Conservation (phyloP, 2,113 vertebrate species). For the Nothobranchius furzeri region DNA sequence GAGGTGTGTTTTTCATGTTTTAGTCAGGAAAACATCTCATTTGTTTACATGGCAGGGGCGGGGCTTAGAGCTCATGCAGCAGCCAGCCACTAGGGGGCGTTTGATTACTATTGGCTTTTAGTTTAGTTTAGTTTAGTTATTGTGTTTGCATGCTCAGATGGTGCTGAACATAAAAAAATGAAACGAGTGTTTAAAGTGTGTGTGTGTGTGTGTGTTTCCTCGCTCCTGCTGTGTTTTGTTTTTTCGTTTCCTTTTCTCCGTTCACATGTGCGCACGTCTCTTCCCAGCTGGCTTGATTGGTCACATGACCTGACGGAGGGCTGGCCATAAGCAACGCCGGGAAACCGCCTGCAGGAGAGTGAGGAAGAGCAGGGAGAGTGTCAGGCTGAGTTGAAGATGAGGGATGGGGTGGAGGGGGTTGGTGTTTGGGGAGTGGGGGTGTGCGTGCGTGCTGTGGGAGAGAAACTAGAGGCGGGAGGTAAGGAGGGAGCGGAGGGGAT, state of each 20-base stretch:
- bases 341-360: constrained; percentile 75
- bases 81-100: no score
- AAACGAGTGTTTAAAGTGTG: no score
- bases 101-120: no score
- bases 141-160: no score
- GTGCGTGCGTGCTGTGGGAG: constrained; percentile 24
- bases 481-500: constrained; percentile 23
- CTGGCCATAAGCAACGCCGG: constrained; percentile 72
- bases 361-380: constrained; percentile 48
- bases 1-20: no score
- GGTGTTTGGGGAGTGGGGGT: no score
- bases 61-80: no score
- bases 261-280: constrained; percentile 53
- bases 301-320: constrained; percentile 78
- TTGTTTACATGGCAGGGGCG: no score
- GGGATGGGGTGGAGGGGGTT: no score
- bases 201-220: constrained; percentile 1
- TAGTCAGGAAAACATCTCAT: no score
- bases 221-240: constrained; percentile 26
- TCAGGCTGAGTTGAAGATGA: constrained; percentile 29
- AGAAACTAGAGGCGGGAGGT: constrained; percentile 41
- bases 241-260: constrained; percentile 35
- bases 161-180: no score
- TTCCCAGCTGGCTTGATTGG: constrained; percentile 75
- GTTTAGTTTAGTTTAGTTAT: no score